Evolutionary conservation across 2,797 vertebrate species (phyloP).

Genomic region (Acanthurus leucopareius): DNA sequence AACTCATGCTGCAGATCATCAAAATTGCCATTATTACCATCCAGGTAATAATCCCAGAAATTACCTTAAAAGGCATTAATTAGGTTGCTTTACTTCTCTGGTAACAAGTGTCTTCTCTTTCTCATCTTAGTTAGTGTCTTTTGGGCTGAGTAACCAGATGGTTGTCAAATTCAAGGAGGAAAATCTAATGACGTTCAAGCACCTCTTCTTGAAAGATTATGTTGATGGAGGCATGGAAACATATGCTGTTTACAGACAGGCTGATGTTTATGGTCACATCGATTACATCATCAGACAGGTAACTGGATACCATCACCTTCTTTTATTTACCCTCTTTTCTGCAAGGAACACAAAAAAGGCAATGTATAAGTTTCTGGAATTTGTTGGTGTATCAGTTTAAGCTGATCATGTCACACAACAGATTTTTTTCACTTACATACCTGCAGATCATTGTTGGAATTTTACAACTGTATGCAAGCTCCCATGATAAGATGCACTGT

Average conservation of each 20-base stretch:
- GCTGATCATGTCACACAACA: not conserved
- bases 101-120: not conserved
- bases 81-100: not conserved
- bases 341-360: not conserved
- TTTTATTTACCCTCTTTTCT: not conserved
- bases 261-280: slow-evolving; percentile 92
- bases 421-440: not conserved
- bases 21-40: slow-evolving; percentile 95
- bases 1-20: slow-evolving; percentile 93
- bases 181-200: slow-evolving; percentile 93
- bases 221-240: slow-evolving; percentile 84
- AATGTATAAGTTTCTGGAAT: not conserved
- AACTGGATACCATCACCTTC: not conserved
- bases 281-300: slow-evolving; percentile 90
- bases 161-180: slow-evolving; percentile 97
- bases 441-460: slow-evolving; percentile 62
- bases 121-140: slow-evolving; percentile 89
- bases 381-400: not conserved
- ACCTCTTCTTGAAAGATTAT: slow-evolving; percentile 95
- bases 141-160: slow-evolving; percentile 98
- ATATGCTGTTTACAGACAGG: slow-evolving; percentile 92
- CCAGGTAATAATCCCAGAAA: slow-evolving; percentile 84
- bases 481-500: not conserved
- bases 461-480: slow-evolving; percentile 35
- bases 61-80: not conserved